A percentile compares a stretch with the other conserved stretches of the same genome.
Evolutionary conservation across 2,113 vertebrate species (phyloP).

Genomic region (Willisornis vidua): DNA sequence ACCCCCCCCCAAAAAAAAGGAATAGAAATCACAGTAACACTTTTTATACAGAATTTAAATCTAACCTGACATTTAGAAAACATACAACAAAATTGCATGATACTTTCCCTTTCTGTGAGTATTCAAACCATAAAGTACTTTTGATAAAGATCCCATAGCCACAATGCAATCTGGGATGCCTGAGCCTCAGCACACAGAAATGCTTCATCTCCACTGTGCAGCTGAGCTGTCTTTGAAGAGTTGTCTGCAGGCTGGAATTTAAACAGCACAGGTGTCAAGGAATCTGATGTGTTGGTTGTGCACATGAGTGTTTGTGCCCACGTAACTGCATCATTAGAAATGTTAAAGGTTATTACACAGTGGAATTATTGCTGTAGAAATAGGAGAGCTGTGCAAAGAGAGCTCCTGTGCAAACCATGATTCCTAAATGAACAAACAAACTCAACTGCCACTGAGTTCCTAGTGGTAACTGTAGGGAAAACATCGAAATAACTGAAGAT

Average conservation of each 20-base stretch:
- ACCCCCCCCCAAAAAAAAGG: background rate
- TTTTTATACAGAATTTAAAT: background rate
- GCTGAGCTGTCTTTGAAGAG: background rate
- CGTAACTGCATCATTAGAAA: background rate
- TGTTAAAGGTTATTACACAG: background rate
- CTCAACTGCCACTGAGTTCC: background rate
- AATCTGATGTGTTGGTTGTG: background rate
- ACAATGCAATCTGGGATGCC: background rate
- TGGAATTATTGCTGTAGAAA: background rate
- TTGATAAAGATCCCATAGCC: background rate
- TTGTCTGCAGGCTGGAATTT: background rate
- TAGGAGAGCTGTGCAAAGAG: background rate
- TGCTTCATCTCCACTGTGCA: background rate
- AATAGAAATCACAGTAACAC: background rate
- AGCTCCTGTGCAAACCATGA: background rate
- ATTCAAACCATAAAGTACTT: background rate
- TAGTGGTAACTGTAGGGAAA: background rate
- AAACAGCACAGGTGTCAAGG: background rate
- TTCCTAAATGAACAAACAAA: background rate
- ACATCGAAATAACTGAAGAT: background rate
- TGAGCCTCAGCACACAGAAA: background rate
- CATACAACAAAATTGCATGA: background rate
- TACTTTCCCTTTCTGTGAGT: background rate
- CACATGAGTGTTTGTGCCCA: background rate
- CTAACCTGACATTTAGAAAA: background rate